A percentile compares a stretch with the other conserved stretches of the same genome.
These are phyloP conservation scores for Brassicogethes aeneus DNA, from an alignment of 2,888 invertebrate genomes.

Conservation along the genomic window DNA sequence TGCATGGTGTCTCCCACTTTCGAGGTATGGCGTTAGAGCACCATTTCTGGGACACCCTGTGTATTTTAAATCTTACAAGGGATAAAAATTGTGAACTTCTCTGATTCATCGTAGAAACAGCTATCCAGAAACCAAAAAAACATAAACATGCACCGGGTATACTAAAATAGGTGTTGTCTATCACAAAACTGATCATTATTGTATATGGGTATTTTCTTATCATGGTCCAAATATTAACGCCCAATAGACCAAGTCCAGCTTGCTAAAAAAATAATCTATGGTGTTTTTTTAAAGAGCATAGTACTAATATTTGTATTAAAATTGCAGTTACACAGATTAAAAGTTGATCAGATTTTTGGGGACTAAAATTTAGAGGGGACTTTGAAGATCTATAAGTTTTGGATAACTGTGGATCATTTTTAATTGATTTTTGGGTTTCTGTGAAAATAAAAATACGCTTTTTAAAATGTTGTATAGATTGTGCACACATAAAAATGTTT, in stretches of 20 bases:
- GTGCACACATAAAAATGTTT: too few species aligned
- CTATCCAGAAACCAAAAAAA: slow-evolving; percentile 14
- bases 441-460: too few species aligned
- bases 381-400: too few species aligned
- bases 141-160: slow-evolving; percentile 14
- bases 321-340: too few species aligned
- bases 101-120: slow-evolving; percentile 12
- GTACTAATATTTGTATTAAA: background rate
- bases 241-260: slow-evolving; percentile 12
- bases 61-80: slow-evolving; percentile 9
- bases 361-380: too few species aligned
- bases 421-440: too few species aligned
- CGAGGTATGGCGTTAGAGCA: too few species aligned
- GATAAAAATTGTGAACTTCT: slow-evolving; percentile 11
- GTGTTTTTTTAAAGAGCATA: background rate
- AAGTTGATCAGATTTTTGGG: too few species aligned
- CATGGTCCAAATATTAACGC: slow-evolving; percentile 14
- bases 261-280: slow-evolving; percentile 9
- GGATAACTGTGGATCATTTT: too few species aligned
- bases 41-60: too few species aligned
- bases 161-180: slow-evolving; percentile 16
- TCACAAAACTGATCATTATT: slow-evolving; percentile 11
- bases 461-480: too few species aligned
- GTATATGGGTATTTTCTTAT: slow-evolving; percentile 11
- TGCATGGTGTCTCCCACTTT: too few species aligned